Percentiles rank a stretch among this genome's conserved stretches.
Conservation (phyloP, 2,888 invertebrate genomes). For the Maniola hyperantus region DNA sequence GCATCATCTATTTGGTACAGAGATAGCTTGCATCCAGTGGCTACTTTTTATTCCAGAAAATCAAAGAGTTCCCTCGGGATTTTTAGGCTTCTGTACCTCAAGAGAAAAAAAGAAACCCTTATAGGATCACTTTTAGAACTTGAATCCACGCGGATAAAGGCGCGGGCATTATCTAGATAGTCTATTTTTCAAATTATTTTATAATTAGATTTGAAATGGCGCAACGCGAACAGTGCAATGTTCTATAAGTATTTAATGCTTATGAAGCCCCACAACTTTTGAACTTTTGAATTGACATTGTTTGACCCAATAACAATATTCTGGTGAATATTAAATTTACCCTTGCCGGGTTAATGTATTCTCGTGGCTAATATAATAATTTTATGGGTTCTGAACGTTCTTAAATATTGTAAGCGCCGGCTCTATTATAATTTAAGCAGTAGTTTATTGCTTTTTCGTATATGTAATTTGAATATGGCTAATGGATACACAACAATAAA, state of each 20-base stretch:
- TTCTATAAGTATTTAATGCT: slow-evolving; percentile 8
- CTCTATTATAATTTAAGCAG: background rate
- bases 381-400: slow-evolving; percentile 8
- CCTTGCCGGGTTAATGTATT: slow-evolving; percentile 12
- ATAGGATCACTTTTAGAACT: too few species aligned
- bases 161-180: background rate
- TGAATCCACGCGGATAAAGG: too few species aligned
- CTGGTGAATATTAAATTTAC: slow-evolving; percentile 4
- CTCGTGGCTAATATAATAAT: background rate
- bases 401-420: slow-evolving; percentile 1
- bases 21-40: too few species aligned
- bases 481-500: slow-evolving; percentile 4
- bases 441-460: slow-evolving; percentile 10
- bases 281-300: slow-evolving; percentile 14
- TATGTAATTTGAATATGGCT: slow-evolving; percentile 3
- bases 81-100: too few species aligned
- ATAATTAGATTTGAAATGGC: slow-evolving; percentile 17
- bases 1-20: too few species aligned
- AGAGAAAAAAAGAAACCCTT: too few species aligned
- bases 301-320: background rate
- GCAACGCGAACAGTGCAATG: slow-evolving; percentile 8
- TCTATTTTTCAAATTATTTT: background rate
- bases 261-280: background rate
- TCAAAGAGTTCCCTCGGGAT: too few species aligned
- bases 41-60: too few species aligned